phyloP scores from a whole-genome alignment of 2,888 invertebrate species.

The Drosophila diplacantha region DNA sequence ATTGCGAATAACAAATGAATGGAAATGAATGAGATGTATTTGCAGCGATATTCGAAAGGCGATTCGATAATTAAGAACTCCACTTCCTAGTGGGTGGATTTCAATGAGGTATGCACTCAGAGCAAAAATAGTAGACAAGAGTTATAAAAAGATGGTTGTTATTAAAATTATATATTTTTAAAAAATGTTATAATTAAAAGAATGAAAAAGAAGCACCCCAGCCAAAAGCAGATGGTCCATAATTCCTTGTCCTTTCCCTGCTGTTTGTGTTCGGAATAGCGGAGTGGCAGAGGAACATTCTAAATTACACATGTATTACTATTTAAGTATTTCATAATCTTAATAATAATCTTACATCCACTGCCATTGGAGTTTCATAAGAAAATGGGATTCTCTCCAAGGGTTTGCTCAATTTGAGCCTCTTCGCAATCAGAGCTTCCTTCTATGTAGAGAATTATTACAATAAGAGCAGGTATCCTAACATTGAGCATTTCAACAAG shows the following conservation, averaged over 20 bases:
- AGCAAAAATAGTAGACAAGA: not conserved
- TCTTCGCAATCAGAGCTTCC: too few species aligned
- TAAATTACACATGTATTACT: too few species aligned
- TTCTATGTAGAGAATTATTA: not conserved
- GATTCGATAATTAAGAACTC: conserved; percentile 27
- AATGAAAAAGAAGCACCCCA: not conserved
- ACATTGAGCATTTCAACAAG: not conserved
- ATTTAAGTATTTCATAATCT: too few species aligned
- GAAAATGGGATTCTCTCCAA: too few species aligned
- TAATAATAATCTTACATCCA: too few species aligned
- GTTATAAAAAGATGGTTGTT: not conserved
- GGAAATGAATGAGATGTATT: conserved; percentile 29
- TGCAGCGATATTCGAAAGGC: conserved; percentile 24
- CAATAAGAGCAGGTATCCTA: not conserved
- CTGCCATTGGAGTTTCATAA: too few species aligned
- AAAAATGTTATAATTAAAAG: not conserved
- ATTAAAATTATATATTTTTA: not conserved
- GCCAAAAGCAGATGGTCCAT: not conserved
- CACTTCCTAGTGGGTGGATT: conserved; percentile 24
- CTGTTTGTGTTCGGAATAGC: too few species aligned
- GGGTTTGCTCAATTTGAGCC: too few species aligned
- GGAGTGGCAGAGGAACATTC: too few species aligned
- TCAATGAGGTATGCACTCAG: not conserved
- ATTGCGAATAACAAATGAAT: conserved; percentile 30
- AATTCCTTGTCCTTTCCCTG: not conserved